Conservation (phyloP, 1,140 invertebrate species). For the Hyles euphorbiae region DNA sequence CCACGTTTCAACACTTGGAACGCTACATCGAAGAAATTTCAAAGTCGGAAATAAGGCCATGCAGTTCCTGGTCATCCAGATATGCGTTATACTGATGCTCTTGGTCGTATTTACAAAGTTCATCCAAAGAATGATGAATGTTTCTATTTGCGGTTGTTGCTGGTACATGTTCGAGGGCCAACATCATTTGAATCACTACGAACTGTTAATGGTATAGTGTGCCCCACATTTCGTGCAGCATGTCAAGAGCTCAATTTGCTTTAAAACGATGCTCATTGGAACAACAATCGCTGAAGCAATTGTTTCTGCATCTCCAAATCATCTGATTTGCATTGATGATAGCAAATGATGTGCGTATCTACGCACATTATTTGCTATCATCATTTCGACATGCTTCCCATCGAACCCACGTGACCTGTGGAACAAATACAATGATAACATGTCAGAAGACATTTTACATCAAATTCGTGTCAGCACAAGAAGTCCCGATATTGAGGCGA, state of each 20-base stretch:
- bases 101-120: neutral
- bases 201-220: slow-evolving; percentile 41
- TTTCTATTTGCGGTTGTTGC: neutral
- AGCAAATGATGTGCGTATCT: slow-evolving; percentile 3
- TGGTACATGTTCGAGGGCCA: slow-evolving; percentile 13
- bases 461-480: slow-evolving; percentile 27
- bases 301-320: slow-evolving; percentile 18
- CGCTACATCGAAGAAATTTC: neutral
- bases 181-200: slow-evolving; percentile 10
- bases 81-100: neutral
- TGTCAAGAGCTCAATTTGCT: slow-evolving; percentile 51
- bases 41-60: neutral
- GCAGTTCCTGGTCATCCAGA: neutral
- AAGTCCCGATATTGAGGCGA: slow-evolving; percentile 20
- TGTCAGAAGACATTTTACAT: neutral
- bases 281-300: slow-evolving; percentile 55
- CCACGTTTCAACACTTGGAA: slow-evolving; percentile 5
- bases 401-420: slow-evolving; percentile 1
- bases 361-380: slow-evolving; percentile 4
- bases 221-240: slow-evolving; percentile 38
- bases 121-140: neutral
- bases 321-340: slow-evolving; percentile 1
- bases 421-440: neutral
- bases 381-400: slow-evolving; percentile 2
- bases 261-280: slow-evolving; percentile 53